Base-by-base conservation (phyloP, 2,797 vertebrate species). In the Diglossa cyanea region DNA sequence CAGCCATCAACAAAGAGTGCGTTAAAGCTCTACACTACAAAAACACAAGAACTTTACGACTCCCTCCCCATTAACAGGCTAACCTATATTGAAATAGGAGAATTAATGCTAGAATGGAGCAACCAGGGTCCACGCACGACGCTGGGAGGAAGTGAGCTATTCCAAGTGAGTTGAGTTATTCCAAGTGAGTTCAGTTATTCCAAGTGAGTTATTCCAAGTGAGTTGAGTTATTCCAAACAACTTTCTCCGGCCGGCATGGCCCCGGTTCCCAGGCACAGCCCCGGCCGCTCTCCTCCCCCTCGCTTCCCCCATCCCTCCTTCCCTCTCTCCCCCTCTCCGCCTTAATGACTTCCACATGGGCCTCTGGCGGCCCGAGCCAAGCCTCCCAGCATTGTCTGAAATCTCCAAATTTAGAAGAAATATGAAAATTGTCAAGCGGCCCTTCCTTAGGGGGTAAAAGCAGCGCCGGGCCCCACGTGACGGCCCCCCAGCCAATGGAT, bases 331-430 rank as follows among this genome's bases (percentile, higher is more conserved):
- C 97, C 96, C 97, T 96, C 97, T 97, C 96, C 13, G 58, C 58
- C 94, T 98, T 99, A 98, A 99, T 98, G 98, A 98, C 98, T 98
- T 99, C 98, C 98, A 98, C 98, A 98, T 98, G 98, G 98, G 98
- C 97, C 97, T 97, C 98, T 96, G 97, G 98, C 97, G 95, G 97
- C 94, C 94, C 80, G 75, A 97, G 98, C 98, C 98, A 98, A 99
- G 97, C 97, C 98, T 98, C 97, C 97, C 97, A 97, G 98, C 98
- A 98, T 98, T 98, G 98, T 98, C 98, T 98, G 98, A 99, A 98
- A 99, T 98, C 98, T 99, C 98, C 98, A 99, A 99, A 99, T 99
- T 99, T 99, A 99, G 98, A 99, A 99, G 98, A 99, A 99, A 99
- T 99, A 99, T 99, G 98, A 99, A 99, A 99, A 99, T 98, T 98